Evolutionary conservation across 2,888 invertebrate genomes (phyloP).

Genomic region (Drosophila kambysellisi): DNA sequence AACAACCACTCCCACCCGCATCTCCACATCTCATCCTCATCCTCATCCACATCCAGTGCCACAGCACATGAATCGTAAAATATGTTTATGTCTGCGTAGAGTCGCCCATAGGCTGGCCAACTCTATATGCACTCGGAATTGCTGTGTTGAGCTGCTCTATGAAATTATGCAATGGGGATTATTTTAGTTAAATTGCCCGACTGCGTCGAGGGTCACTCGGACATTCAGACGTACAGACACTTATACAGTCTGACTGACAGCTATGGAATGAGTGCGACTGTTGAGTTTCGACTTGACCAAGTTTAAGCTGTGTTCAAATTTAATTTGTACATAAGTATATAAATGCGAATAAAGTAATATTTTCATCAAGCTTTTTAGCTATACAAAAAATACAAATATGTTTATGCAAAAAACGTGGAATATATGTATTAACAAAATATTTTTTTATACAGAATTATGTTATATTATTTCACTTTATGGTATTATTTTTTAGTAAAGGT

Average conservation of each 20-base stretch:
- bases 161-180: constrained; percentile 68
- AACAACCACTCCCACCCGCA: background rate
- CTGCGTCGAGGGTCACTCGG: constrained; percentile 52
- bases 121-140: constrained; percentile 46
- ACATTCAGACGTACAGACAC: constrained; percentile 18
- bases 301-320: constrained; percentile 17
- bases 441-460: too few species aligned
- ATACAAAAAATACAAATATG: too few species aligned
- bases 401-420: too few species aligned
- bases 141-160: constrained; percentile 56
- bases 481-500: too few species aligned
- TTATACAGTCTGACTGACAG: background rate
- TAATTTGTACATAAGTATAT: background rate
- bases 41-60: background rate
- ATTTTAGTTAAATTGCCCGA: constrained; percentile 61
- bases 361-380: background rate
- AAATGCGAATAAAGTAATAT: background rate
- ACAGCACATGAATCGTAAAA: constrained; percentile 57
- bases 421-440: too few species aligned
- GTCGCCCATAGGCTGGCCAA: constrained; percentile 35
- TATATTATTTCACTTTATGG: too few species aligned
- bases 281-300: constrained; percentile 9
- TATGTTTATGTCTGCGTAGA: constrained; percentile 53
- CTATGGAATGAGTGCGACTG: constrained; percentile 6
- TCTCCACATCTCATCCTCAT: background rate